Evolutionary conservation across 2,888 invertebrate genomes (phyloP), one percentile per base, ranked within the genome.

Genomic region (Parnassius orleans): DNA sequence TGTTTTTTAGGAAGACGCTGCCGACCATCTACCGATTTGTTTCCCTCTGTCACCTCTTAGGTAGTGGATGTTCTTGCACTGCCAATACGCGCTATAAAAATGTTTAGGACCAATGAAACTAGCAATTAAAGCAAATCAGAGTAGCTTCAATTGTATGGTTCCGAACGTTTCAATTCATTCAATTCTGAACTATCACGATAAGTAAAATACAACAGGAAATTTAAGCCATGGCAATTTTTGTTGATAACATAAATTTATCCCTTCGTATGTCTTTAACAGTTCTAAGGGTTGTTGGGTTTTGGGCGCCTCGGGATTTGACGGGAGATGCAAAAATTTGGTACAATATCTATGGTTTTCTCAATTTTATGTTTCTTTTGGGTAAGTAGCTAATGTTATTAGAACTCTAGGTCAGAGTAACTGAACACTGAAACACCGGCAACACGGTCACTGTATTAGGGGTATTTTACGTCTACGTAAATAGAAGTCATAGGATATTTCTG

Each of bases 351-450:
- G 76, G 79, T n/a, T 68, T 76, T 5, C 68, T 86, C 33, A 78
- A 76, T 0, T 89, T 91, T 48, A 85, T 87, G 81, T 83, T 86
- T 66, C 57, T 88, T 14, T 73, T 90, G 60, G 92, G 92, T 92
- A 76, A 69, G 82, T 41, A 3, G 2, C 3, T 9, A 19, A 44
- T 42, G 9, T 10, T 3, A 55, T 10, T 44, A 15, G 11, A 44
- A 12, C 10, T 14, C 10, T 19, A n/a, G 1, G 7, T 7, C 24
- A 7, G 24, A 24, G 24, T 24, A 24, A 24, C 24, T 7, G 24
- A 24, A 5, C 5, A 24, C 5, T 5, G 24, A 24, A 24, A 24
- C 24, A 24, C 7, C 24, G 24, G 7, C 24, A 0, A 19, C 19
- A 19, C 19, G 19, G 19, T 19, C 2, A 19, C 2, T 19, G 19